Evolutionary conservation across 2,113 vertebrate species (phyloP).

Genomic region (Archocentrus centrarchus): DNA sequence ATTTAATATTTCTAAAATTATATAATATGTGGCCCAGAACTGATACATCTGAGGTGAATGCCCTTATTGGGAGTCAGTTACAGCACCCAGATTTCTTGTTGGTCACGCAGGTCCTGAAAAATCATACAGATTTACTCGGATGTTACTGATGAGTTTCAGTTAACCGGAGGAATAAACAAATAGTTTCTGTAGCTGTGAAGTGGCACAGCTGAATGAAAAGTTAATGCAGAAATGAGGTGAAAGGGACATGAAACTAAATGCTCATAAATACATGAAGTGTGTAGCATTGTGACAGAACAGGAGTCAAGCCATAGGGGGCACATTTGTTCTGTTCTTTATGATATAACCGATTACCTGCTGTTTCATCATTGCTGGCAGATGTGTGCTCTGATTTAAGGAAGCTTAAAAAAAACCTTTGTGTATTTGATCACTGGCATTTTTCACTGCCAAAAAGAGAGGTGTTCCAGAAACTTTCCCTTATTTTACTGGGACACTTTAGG

Average conservation of each 20-base stretch:
- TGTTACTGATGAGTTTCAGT: not conserved
- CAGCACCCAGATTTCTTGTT: not conserved
- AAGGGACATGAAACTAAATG: not conserved
- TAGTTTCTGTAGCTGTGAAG: not conserved
- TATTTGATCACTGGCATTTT: not conserved
- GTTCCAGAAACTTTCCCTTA: rapidly evolving
- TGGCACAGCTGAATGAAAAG: not conserved
- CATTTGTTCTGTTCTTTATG: not conserved
- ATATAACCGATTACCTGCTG: not conserved
- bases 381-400: not conserved
- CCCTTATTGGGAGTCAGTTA: not conserved
- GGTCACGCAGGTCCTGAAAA: not conserved
- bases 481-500: not conserved
- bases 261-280: not conserved
- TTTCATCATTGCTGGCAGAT: not conserved
- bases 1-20: not conserved
- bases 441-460: not conserved
- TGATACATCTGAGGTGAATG: not conserved
- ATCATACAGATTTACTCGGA: not conserved
- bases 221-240: not conserved
- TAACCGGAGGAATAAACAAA: not conserved
- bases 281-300: not conserved
- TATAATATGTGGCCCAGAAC: not conserved
- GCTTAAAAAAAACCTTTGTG: not conserved
- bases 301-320: not conserved